A percentile compares a stretch with the other conserved stretches of the same genome.
These are phyloP conservation scores for Bradysia coprophila DNA, from an alignment of 1,140 invertebrate genomes.

Conservation along the genomic window DNA sequence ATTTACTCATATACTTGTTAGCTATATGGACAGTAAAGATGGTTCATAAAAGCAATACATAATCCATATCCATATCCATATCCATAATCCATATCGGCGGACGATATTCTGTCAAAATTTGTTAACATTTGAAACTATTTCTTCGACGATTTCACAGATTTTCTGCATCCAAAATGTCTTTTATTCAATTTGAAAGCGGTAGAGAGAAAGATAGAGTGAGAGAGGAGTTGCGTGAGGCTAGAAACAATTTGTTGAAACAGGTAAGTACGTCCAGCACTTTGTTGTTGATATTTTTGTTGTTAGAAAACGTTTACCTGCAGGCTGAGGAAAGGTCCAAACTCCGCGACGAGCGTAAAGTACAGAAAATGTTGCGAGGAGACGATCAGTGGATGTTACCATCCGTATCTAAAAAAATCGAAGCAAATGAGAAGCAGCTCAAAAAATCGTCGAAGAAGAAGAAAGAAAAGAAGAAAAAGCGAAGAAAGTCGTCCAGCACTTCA, in stretches of 20 bases:
- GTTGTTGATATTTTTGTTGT: background rate
- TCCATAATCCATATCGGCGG: no score
- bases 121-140: no score
- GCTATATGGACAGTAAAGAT: no score
- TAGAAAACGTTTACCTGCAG: slow-evolving; percentile 6
- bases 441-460: slow-evolving; percentile 10
- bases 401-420: slow-evolving; percentile 15
- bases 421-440: slow-evolving; percentile 12
- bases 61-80: no score
- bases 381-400: slow-evolving; percentile 25
- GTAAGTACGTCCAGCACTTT: slow-evolving; percentile 4
- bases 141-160: no score
- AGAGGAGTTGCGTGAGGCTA: slow-evolving; percentile 16
- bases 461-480: slow-evolving; percentile 13
- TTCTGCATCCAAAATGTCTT: slow-evolving; percentile 16
- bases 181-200: slow-evolving; percentile 25
- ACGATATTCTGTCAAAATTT: no score
- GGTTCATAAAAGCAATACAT: no score
- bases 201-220: slow-evolving; percentile 22
- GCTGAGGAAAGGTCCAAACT: slow-evolving; percentile 16
- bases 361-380: slow-evolving; percentile 19
- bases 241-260: slow-evolving; percentile 17
- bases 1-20: no score
- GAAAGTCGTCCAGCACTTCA: slow-evolving; percentile 7
- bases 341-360: slow-evolving; percentile 13